phyloP scores from a whole-genome alignment of 2,113 vertebrate genomes.

The Peromyscus maniculatus region DNA sequence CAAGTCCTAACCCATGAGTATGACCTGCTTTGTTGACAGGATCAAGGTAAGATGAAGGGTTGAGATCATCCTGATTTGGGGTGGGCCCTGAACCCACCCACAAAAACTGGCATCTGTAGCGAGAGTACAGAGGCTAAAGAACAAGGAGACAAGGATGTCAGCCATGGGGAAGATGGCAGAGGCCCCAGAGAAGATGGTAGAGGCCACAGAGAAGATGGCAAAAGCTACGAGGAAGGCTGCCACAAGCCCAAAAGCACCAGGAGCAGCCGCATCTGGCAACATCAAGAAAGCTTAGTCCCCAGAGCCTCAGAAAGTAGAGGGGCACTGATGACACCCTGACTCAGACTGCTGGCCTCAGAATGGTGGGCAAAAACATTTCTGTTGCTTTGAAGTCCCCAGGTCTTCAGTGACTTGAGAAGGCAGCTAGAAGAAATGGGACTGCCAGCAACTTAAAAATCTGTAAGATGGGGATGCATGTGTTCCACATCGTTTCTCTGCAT shows the following conservation, averaged over 20 bases:
- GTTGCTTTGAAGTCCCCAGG: background rate
- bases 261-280: background rate
- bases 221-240: background rate
- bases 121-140: background rate
- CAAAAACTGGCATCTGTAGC: background rate
- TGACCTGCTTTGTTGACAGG: background rate
- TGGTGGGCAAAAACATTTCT: background rate
- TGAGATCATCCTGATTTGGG: background rate
- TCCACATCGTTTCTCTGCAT: background rate
- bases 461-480: background rate
- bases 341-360: background rate
- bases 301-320: background rate
- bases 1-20: background rate
- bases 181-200: no score
- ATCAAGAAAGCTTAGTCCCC: background rate
- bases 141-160: background rate
- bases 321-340: no score
- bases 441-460: background rate
- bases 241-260: background rate
- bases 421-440: background rate
- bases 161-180: fast-evolving
- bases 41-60: background rate
- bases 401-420: background rate
- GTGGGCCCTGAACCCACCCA: background rate
- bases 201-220: no score